A percentile compares a stretch with the other conserved stretches of the same genome.
Evolutionary conservation across 2,797 vertebrate genomes (phyloP).

Genomic region (Malacoraja senta): DNA sequence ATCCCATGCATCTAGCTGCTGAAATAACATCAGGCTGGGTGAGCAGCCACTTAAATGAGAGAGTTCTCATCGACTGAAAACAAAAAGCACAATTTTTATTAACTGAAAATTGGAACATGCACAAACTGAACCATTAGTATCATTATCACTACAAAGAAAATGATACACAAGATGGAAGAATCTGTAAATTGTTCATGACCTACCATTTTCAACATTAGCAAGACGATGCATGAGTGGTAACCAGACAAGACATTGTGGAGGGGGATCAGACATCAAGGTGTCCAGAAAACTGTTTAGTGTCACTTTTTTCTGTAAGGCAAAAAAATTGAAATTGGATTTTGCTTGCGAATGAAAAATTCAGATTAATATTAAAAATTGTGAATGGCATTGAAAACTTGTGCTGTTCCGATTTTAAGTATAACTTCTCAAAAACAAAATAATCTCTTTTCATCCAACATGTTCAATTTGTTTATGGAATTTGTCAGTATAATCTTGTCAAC

Average conservation of each 20-base stretch:
- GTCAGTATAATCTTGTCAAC: not conserved
- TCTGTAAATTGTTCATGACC: slow-evolving; percentile 44
- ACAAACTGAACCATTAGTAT: too few relatives aligned
- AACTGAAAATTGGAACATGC: too few relatives aligned
- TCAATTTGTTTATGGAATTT: not conserved
- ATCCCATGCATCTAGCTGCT: too few relatives aligned
- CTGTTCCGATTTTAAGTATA: not conserved
- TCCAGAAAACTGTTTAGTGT: slow-evolving; percentile 93
- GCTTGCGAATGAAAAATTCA: not conserved
- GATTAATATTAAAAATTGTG: not conserved
- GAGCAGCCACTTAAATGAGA: too few relatives aligned
- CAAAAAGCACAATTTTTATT: too few relatives aligned
- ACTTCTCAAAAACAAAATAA: not conserved
- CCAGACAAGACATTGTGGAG: slow-evolving; percentile 98
- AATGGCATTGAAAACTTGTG: not conserved
- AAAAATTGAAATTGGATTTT: slow-evolving; percentile 44
- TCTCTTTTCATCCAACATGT: not conserved
- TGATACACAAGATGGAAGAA: not conserved
- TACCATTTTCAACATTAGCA: slow-evolving; percentile 94
- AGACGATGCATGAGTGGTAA: slow-evolving; percentile 91
- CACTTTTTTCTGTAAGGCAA: slow-evolving; percentile 81
- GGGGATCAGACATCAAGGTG: slow-evolving; percentile 92
- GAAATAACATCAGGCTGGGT: too few relatives aligned
- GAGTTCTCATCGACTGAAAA: too few relatives aligned
- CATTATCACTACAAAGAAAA: not conserved